phyloP scores from a whole-genome alignment of 2,113 vertebrate genomes.

The Tragelaphus scriptus region DNA sequence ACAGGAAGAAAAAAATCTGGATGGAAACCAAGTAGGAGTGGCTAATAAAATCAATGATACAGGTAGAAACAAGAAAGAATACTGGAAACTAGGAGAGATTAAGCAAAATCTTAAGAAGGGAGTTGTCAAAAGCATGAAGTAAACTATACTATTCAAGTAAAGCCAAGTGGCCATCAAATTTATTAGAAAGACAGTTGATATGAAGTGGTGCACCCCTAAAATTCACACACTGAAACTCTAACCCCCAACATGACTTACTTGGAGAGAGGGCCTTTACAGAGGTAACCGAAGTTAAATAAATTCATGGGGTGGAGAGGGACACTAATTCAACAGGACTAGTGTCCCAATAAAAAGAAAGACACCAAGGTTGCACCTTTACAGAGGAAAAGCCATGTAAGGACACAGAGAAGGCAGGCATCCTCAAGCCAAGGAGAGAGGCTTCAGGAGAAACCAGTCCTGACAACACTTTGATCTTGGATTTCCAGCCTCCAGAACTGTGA shows the following conservation, averaged over 20 bases:
- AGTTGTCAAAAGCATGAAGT: background rate
- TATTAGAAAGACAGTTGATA: background rate
- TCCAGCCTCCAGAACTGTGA: background rate
- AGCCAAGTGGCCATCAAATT: background rate
- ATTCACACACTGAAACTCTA: background rate
- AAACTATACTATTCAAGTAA: background rate
- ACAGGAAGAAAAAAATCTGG: background rate
- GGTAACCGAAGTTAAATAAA: background rate
- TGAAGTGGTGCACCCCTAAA: background rate
- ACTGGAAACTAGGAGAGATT: background rate
- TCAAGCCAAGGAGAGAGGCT: background rate
- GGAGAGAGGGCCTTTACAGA: background rate
- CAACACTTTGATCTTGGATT: background rate
- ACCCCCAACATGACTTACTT: background rate
- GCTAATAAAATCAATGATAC: slow-evolving; percentile 11
- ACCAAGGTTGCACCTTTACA: background rate
- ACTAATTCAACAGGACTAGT: background rate
- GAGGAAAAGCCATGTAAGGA: background rate
- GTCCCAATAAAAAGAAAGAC: background rate
- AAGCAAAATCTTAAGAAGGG: background rate
- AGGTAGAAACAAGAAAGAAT: background rate
- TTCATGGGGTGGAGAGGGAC: fast-evolving
- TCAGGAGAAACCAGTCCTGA: background rate
- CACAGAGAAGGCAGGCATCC: background rate
- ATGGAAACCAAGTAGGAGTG: background rate